A percentile compares a stretch with the other conserved stretches of the same genome.
phyloP scores from a whole-genome alignment of 2,797 vertebrate genomes.

The Prunella strophiata region DNA sequence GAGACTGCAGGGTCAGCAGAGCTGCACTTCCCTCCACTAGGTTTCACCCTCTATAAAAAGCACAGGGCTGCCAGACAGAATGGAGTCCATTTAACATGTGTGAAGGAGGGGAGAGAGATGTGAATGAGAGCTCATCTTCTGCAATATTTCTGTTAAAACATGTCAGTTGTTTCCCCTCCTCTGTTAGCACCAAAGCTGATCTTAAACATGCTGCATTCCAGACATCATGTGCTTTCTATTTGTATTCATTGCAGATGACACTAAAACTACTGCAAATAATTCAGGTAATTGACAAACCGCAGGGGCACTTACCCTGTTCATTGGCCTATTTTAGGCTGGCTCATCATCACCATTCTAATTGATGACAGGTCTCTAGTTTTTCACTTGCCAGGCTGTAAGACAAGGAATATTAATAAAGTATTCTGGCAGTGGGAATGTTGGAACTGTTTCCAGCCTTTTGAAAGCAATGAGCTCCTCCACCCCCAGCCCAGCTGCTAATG shows the following conservation, averaged over 20 bases:
- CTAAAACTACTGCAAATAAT: conserved; percentile 78
- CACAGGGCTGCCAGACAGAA: background rate
- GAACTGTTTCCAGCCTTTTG: conserved; percentile 68
- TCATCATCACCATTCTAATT: conserved; percentile 78
- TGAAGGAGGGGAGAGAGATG: background rate
- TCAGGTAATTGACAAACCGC: conserved; percentile 80
- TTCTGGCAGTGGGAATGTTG: conserved; percentile 63
- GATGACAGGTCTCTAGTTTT: conserved; percentile 77
- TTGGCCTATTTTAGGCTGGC: conserved; percentile 77
- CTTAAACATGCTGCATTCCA: conserved; percentile 59
- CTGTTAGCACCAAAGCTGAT: conserved; percentile 58
- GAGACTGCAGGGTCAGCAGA: background rate
- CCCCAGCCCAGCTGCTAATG: conserved; percentile 34
- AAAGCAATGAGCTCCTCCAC: conserved; percentile 23
- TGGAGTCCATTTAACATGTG: background rate
- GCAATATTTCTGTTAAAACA: background rate
- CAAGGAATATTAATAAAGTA: conserved; percentile 77
- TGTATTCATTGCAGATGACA: conserved; percentile 74
- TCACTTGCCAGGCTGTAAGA: conserved; percentile 74
- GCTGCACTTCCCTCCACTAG: background rate
- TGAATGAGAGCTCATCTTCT: background rate
- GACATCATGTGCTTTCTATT: conserved; percentile 72
- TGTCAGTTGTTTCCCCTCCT: conserved; percentile 50
- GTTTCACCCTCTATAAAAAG: background rate
- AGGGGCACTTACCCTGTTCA: conserved; percentile 75